Evolutionary conservation across 2,888 invertebrate genomes (phyloP).

Genomic region (Adineta ricciae): DNA sequence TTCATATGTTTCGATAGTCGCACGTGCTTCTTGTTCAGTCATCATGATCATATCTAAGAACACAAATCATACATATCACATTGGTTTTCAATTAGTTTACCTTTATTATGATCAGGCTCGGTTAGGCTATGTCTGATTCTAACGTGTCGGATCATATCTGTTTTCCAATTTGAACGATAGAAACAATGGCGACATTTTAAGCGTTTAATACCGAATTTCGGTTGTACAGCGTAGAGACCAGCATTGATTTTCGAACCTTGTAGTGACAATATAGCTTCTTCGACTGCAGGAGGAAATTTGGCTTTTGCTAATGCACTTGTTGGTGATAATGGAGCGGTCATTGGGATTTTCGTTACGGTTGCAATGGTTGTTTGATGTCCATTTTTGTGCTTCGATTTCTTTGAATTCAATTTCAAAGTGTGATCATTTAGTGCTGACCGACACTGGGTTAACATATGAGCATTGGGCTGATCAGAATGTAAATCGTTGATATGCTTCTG

Average conservation of each 20-base stretch:
- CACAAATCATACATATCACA: background rate
- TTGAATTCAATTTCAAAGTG: background rate
- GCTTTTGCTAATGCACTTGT: background rate
- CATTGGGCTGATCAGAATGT: background rate
- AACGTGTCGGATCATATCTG: conserved; percentile 25
- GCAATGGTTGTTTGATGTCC: too few relatives aligned
- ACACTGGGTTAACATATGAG: conserved; percentile 2
- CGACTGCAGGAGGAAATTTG: conserved; percentile 16
- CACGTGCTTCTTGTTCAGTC: conserved; percentile 6
- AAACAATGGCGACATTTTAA: background rate
- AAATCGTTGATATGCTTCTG: background rate
- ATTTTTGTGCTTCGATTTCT: background rate
- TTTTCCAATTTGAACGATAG: conserved; percentile 28
- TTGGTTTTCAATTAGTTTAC: background rate
- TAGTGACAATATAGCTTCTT: conserved; percentile 7
- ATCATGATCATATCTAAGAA: conserved; percentile 18
- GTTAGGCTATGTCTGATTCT: conserved; percentile 4
- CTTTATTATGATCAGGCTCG: conserved; percentile 15
- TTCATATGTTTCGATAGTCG: conserved; percentile 17
- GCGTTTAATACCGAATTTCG: conserved; percentile 23
- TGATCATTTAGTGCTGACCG: background rate
- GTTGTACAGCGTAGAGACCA: background rate
- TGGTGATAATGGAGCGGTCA: background rate
- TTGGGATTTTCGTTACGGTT: too few relatives aligned
- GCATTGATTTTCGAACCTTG: background rate